These are phyloP conservation scores for Parotocinclus haroldoi DNA, from an alignment of 2,797 vertebrate genomes.

Conservation along the genomic window DNA sequence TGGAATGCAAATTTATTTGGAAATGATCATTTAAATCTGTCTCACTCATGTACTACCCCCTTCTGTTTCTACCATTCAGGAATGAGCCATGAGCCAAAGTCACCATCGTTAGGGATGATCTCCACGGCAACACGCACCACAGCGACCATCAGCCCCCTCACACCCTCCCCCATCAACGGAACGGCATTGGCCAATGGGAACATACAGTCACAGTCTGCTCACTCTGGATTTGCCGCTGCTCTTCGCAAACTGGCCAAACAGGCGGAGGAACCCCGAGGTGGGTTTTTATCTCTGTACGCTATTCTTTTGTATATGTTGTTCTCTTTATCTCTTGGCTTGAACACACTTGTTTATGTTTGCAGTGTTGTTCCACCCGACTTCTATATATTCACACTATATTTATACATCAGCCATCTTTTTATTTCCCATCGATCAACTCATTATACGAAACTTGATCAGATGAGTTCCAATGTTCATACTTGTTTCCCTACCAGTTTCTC, in stretches of 20 bases:
- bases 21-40: conserved; percentile 34
- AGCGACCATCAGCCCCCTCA: conserved; percentile 93
- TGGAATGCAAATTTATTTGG: conserved; percentile 29
- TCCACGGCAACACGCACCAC: conserved; percentile 93
- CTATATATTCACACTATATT: not conserved
- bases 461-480: not conserved
- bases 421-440: too few species aligned
- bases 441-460: too few species aligned
- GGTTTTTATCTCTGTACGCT: conserved; percentile 47
- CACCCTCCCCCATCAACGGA: conserved; percentile 84
- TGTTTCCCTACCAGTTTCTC: not conserved
- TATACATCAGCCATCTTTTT: not conserved
- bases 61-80: conserved; percentile 67
- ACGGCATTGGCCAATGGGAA: conserved; percentile 90
- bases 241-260: conserved; percentile 98
- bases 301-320: conserved; percentile 7
- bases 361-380: too few species aligned
- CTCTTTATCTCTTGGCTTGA: not conserved
- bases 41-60: conserved; percentile 4
- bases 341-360: not conserved
- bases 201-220: conserved; percentile 83
- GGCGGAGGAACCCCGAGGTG: conserved; percentile 95
- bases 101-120: conserved; percentile 95
- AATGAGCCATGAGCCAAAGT: conserved; percentile 99
- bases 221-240: conserved; percentile 94